phyloP scores from a whole-genome alignment of 2,797 vertebrate species.

The Trachops cirrhosus region DNA sequence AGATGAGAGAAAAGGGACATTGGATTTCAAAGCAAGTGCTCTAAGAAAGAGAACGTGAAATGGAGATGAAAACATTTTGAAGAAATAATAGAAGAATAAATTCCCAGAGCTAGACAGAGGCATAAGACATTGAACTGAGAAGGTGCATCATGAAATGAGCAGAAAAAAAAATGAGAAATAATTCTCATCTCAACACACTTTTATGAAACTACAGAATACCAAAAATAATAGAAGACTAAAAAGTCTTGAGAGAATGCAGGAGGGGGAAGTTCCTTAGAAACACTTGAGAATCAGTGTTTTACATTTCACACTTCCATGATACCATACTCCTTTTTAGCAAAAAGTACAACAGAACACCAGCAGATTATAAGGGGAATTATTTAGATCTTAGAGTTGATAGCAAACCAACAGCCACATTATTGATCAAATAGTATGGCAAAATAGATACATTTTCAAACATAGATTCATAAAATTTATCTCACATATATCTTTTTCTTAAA shows the following conservation, averaged over 20 bases:
- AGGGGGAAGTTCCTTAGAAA: not conserved
- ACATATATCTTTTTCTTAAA: not conserved
- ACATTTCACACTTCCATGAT: not conserved
- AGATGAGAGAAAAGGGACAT: not conserved
- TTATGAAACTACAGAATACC: not conserved
- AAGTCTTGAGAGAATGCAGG: not conserved
- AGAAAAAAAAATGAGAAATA: not conserved
- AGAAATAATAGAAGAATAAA: not conserved
- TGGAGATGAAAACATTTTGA: not conserved
- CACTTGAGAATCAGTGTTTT: not conserved
- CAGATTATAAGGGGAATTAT: not conserved
- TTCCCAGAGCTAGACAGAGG: not conserved
- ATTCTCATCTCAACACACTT: not conserved
- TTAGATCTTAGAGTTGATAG: not conserved
- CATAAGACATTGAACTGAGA: not conserved
- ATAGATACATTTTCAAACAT: not conserved
- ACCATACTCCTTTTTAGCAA: not conserved
- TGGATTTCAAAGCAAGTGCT: not conserved
- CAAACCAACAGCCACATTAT: not conserved
- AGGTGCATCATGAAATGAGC: not conserved
- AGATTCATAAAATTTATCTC: not conserved
- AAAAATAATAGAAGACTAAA: not conserved
- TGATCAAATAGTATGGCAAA: not conserved
- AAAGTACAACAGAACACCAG: not conserved
- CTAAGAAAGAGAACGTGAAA: not conserved